Evolutionary conservation across 1,140 invertebrate species (phyloP).

Genomic region (Apis cerana): DNA sequence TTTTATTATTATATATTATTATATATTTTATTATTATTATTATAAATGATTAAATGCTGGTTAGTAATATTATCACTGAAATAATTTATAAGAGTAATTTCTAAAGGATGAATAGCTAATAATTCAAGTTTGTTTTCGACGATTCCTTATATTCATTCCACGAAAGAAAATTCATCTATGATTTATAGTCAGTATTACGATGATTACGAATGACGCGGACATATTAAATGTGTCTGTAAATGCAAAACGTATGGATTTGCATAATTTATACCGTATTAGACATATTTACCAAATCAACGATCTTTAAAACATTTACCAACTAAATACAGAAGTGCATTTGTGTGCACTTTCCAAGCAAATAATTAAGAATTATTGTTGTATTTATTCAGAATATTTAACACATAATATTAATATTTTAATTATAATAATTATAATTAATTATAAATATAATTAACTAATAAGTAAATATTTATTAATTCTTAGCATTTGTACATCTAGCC

Average conservation of each 20-base stretch:
- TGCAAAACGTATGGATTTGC: slow-evolving; percentile 16
- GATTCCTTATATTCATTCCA: slow-evolving; percentile 8
- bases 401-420: no score
- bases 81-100: slow-evolving; percentile 16
- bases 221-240: slow-evolving; percentile 15
- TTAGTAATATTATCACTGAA: neutral
- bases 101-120: neutral
- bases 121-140: slow-evolving; percentile 31
- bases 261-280: slow-evolving; percentile 38
- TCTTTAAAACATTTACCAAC: neutral
- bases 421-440: no score
- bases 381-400: neutral
- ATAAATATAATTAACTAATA: no score
- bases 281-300: slow-evolving; percentile 40
- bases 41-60: slow-evolving; percentile 9
- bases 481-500: no score
- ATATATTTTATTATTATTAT: no score
- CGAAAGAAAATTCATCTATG: slow-evolving; percentile 8
- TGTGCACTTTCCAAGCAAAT: neutral
- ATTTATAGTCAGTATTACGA: slow-evolving; percentile 23
- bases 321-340: neutral
- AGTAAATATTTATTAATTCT: no score
- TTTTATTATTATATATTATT: no score
- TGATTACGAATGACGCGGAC: slow-evolving; percentile 23
- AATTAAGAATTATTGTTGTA: neutral